A percentile compares a stretch with the other conserved stretches of the same genome.
Conservation (phyloP, 2,797 vertebrate species). For the Calcarius lapponicus region DNA sequence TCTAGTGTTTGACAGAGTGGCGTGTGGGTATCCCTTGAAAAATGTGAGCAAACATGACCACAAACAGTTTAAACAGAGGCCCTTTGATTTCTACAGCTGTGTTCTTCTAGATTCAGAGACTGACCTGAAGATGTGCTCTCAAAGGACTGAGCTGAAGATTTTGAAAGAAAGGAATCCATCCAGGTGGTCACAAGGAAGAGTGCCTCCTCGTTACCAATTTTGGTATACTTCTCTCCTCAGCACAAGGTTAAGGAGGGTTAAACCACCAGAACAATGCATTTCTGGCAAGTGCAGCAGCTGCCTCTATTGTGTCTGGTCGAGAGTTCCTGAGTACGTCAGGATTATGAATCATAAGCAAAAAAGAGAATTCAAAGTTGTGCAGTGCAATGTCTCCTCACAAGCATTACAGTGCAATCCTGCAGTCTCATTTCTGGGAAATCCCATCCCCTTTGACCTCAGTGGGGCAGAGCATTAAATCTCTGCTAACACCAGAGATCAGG, state of each 20-base stretch:
- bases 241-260: neutral
- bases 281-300: conserved; percentile 1
- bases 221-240: neutral
- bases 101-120: neutral
- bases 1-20: neutral
- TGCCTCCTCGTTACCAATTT: neutral
- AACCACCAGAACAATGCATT: neutral
- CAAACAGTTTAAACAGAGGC: neutral
- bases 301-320: neutral
- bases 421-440: neutral
- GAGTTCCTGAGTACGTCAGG: neutral
- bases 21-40: neutral
- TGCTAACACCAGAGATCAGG: neutral
- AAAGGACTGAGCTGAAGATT: neutral
- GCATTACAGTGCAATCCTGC: neutral
- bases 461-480: neutral
- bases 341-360: conserved; percentile 2
- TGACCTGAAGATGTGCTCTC: neutral
- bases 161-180: neutral
- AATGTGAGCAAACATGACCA: neutral
- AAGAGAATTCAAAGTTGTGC: neutral
- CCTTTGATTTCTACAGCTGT: neutral
- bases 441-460: neutral
- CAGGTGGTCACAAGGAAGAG: neutral
- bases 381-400: neutral